A percentile compares a stretch with the other conserved stretches of the same genome.
Evolutionary conservation across 2,797 vertebrate genomes (phyloP).

Genomic region (Enteromius trimaculatus): DNA sequence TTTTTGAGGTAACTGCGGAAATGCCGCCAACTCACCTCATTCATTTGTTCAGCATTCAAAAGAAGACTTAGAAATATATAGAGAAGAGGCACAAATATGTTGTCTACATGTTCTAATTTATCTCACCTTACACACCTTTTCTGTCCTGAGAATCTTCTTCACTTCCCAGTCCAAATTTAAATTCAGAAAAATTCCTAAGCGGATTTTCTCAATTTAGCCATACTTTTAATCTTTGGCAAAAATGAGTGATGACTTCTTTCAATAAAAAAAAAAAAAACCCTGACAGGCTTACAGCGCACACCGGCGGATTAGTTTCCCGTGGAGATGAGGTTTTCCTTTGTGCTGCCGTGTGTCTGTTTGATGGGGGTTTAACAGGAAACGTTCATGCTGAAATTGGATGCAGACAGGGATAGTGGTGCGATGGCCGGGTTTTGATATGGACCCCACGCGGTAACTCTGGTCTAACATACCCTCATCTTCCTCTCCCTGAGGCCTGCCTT

Average conservation of each 20-base stretch:
- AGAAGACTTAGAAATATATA: conserved; percentile 64
- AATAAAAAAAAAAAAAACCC: conserved; percentile 86
- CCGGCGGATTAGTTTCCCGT: conserved; percentile 97
- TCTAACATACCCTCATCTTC: conserved; percentile 69
- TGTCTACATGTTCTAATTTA: conserved; percentile 76
- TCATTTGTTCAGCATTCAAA: conserved; percentile 42
- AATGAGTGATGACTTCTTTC: conserved; percentile 99
- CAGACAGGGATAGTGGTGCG: conserved; percentile 95
- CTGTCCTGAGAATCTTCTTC: conserved; percentile 64
- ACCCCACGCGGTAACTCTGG: conserved; percentile 87
- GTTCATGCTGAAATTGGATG: conserved; percentile 99
- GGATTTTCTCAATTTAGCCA: conserved; percentile 99
- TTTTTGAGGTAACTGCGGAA: conserved; percentile 71
- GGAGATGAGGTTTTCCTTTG: conserved; percentile 99
- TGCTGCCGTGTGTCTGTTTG: conserved; percentile 95
- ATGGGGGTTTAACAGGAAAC: conserved; percentile 99
- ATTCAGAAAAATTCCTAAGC: conserved; percentile 94
- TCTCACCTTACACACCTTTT: conserved; percentile 74
- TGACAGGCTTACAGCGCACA: conserved; percentile 98
- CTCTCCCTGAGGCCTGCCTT: conserved; percentile 73
- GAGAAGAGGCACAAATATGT: conserved; percentile 72
- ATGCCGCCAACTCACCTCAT: conserved; percentile 44
- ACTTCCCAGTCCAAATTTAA: conserved; percentile 86
- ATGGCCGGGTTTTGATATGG: conserved; percentile 95
- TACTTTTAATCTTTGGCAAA: conserved; percentile 99